These are phyloP conservation scores for Hipparchia semele DNA, from an alignment of 2,888 invertebrate genomes.

Conservation along the genomic window DNA sequence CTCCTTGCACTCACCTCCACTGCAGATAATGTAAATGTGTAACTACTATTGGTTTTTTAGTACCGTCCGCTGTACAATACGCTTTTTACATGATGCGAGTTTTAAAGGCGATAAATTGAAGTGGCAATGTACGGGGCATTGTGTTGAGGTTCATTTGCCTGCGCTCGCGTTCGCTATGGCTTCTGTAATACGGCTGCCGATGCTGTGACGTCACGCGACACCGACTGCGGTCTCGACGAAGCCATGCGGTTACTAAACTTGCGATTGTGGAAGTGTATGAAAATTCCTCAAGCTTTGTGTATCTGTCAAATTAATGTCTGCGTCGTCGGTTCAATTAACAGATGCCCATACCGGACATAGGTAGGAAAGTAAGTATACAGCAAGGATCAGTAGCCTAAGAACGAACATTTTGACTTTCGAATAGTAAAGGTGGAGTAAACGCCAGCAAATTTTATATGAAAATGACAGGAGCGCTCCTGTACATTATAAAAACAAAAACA, in stretches of 20 bases:
- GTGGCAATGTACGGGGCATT: slow-evolving; percentile 58
- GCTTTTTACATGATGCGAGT: slow-evolving; percentile 45
- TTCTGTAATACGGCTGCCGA: slow-evolving; percentile 76
- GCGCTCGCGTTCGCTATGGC: slow-evolving; percentile 62
- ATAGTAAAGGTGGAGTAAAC: too few relatives aligned
- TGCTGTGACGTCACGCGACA: slow-evolving; percentile 72
- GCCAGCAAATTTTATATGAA: too few relatives aligned
- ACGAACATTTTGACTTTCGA: too few relatives aligned
- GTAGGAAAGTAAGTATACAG: too few relatives aligned
- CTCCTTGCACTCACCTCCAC: slow-evolving; percentile 72
- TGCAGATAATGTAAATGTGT: slow-evolving; percentile 53
- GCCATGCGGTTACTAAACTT: slow-evolving; percentile 46
- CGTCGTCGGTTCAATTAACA: too few relatives aligned
- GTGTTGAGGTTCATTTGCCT: slow-evolving; percentile 50
- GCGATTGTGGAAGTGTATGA: slow-evolving; percentile 27
- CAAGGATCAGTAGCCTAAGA: too few relatives aligned
- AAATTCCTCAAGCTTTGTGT: slow-evolving; percentile 18
- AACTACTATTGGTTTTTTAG: slow-evolving; percentile 42
- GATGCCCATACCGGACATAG: too few relatives aligned
- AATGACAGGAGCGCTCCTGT: too few relatives aligned
- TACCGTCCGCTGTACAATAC: slow-evolving; percentile 50
- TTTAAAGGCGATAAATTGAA: slow-evolving; percentile 52
- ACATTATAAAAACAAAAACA: too few relatives aligned
- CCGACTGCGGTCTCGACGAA: slow-evolving; percentile 48
- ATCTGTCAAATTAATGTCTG: not conserved